phyloP scores from a whole-genome alignment of 2,888 invertebrate species.

The Drosophila sordidula region DNA sequence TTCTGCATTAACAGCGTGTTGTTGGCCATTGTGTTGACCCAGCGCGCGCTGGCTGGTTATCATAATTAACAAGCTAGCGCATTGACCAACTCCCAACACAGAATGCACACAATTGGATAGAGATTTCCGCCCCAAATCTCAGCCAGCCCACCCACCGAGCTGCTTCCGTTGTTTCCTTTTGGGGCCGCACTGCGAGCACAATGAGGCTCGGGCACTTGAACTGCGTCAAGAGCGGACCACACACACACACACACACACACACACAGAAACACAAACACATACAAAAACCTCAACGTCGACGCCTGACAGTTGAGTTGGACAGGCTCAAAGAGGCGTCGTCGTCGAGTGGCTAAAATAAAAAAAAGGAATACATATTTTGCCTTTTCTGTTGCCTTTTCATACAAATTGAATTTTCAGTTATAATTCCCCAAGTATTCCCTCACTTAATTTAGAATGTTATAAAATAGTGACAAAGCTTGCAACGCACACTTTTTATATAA shows the following conservation, averaged over 20 bases:
- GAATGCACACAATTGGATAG: constrained; percentile 35
- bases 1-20: constrained; percentile 41
- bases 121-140: constrained; percentile 31
- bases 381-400: constrained; percentile 43
- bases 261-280: neutral
- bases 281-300: constrained; percentile 34
- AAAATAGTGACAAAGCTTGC: constrained; percentile 1
- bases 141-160: constrained; percentile 60
- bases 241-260: constrained; percentile 45
- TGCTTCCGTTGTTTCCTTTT: constrained; percentile 62
- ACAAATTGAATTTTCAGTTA: constrained; percentile 63
- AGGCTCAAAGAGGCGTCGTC: constrained; percentile 42
- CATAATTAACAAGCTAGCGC: constrained; percentile 75
- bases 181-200: constrained; percentile 30
- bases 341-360: constrained; percentile 50
- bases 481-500: neutral
- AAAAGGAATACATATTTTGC: constrained; percentile 21
- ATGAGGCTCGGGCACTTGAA: constrained; percentile 51
- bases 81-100: constrained; percentile 35
- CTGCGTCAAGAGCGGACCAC: constrained; percentile 67
- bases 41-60: constrained; percentile 55
- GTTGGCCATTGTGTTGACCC: constrained; percentile 47
- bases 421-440: constrained; percentile 45
- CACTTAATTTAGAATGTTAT: neutral
- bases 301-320: constrained; percentile 60